Percentiles rank a stretch among this genome's conserved stretches.
Evolutionary conservation across 2,797 vertebrate genomes (phyloP).

Genomic region (Petrocephalus schoutedeni): DNA sequence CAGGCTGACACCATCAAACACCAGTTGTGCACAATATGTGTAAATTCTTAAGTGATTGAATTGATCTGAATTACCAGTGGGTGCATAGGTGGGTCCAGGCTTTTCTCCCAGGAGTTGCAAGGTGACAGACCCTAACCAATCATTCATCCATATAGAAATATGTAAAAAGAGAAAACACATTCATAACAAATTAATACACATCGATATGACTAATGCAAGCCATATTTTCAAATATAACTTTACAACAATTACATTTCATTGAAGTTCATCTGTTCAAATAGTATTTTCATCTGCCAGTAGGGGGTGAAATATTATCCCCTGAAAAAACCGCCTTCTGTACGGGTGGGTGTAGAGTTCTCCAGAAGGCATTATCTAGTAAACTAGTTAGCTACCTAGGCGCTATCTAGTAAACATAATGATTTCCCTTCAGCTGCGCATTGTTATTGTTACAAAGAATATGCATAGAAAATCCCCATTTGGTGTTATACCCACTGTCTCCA

Average conservation of each 20-base stretch:
- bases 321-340: neutral
- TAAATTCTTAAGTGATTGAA: neutral
- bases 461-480: neutral
- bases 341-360: neutral
- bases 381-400: neutral
- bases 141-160: neutral
- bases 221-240: neutral
- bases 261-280: neutral
- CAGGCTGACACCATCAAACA: neutral
- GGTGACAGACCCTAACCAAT: neutral
- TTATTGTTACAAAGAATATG: neutral
- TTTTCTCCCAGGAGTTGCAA: neutral
- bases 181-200: neutral
- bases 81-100: neutral
- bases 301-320: neutral
- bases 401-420: neutral
- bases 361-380: neutral
- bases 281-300: neutral
- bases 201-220: neutral
- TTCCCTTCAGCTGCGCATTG: neutral
- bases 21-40: neutral
- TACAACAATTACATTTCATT: neutral
- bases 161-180: neutral
- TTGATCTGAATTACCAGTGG: neutral
- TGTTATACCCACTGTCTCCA: neutral